These are phyloP conservation scores for Volucella inanis DNA, from an alignment of 2,888 invertebrate species.

Conservation along the genomic window DNA sequence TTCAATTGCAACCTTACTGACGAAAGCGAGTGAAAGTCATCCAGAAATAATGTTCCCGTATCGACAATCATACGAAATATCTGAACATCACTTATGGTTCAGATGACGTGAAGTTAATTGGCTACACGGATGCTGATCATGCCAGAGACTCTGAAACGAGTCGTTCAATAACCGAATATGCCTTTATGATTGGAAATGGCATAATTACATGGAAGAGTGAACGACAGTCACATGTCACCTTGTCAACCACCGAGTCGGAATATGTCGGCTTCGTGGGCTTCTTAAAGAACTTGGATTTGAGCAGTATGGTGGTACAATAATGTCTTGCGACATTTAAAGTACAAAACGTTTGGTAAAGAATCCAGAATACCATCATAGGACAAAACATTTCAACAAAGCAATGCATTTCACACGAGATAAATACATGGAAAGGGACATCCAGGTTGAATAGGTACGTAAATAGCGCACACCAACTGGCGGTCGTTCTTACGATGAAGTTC, in stretches of 20 bases:
- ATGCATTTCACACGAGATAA: no score
- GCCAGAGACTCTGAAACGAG: conserved; percentile 24
- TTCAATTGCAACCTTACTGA: no score
- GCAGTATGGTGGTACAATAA: conserved; percentile 19
- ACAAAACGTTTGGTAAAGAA: no score
- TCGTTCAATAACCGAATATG: conserved; percentile 59
- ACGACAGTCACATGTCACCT: conserved; percentile 74
- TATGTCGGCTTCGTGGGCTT: conserved; percentile 35
- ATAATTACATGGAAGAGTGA: conserved; percentile 30
- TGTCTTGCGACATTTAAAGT: no score
- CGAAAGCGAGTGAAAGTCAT: no score
- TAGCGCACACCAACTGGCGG: no score
- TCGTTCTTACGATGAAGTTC: no score
- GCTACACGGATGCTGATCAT: conserved; percentile 20
- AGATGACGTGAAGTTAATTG: not conserved
- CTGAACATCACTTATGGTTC: conserved; percentile 8
- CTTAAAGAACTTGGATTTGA: conserved; percentile 27
- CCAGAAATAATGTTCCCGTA: no score
- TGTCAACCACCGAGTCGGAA: conserved; percentile 69
- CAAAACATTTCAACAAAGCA: no score
- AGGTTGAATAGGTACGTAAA: no score
- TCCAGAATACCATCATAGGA: no score
- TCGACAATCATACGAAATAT: conserved; percentile 9
- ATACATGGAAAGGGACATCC: no score
- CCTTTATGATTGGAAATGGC: conserved; percentile 51